phyloP scores from a whole-genome alignment of 2,888 invertebrate species.

The Aporophyla nigra region DNA sequence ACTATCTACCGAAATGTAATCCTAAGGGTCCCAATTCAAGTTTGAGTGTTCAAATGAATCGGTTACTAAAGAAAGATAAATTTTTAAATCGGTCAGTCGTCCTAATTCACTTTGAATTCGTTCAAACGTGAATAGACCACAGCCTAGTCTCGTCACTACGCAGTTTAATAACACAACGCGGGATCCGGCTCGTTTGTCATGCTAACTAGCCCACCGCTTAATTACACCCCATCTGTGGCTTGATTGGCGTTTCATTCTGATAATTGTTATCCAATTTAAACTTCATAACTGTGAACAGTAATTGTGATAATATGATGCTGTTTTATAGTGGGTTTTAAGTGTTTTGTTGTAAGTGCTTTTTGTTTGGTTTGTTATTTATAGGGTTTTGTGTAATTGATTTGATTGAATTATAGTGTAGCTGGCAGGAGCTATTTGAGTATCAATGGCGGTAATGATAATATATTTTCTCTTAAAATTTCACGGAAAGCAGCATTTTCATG shows the following conservation, averaged over 20 bases:
- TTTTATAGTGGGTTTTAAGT: slow-evolving; percentile 50
- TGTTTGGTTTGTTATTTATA: slow-evolving; percentile 40
- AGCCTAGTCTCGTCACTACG: slow-evolving; percentile 48
- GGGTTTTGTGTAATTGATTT: slow-evolving; percentile 29
- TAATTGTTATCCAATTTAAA: slow-evolving; percentile 80
- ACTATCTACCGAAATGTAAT: not conserved
- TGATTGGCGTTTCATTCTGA: slow-evolving; percentile 81
- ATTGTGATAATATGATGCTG: slow-evolving; percentile 60
- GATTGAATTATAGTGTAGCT: not conserved
- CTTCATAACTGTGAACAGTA: slow-evolving; percentile 73
- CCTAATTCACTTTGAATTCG: slow-evolving; percentile 12
- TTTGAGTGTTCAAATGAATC: not conserved
- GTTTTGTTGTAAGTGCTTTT: slow-evolving; percentile 37
- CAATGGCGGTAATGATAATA: no score
- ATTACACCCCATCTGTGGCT: slow-evolving; percentile 76
- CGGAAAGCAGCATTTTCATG: not conserved
- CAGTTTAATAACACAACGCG: slow-evolving; percentile 68
- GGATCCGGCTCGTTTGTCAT: slow-evolving; percentile 78
- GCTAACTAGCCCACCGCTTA: slow-evolving; percentile 79
- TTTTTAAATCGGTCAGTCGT: not conserved
- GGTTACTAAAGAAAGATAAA: no score
- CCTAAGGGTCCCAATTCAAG: not conserved
- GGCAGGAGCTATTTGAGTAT: not conserved
- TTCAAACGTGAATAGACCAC: slow-evolving; percentile 38
- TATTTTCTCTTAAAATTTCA: no score